phyloP scores from a whole-genome alignment of 2,113 vertebrate genomes.

The Crotalus helleri region DNA sequence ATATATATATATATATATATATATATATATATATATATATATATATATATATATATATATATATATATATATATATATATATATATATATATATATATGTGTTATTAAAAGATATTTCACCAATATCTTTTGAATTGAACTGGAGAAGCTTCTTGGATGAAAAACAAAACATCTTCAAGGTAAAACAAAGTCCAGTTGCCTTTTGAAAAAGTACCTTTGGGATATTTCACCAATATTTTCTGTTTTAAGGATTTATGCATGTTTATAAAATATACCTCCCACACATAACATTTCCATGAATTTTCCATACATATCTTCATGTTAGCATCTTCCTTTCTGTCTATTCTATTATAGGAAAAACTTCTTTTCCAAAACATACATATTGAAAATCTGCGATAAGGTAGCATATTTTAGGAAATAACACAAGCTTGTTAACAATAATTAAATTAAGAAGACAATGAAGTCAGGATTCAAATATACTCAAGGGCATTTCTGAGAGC shows the following conservation, averaged over 20 bases:
- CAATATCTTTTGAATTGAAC: too few species aligned
- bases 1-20: too few species aligned
- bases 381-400: constrained; percentile 1
- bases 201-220: too few species aligned
- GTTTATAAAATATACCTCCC: background rate
- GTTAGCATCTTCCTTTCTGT: constrained; percentile 27
- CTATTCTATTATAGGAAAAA: constrained; percentile 13
- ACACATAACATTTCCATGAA: background rate
- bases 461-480: constrained; percentile 44
- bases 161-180: too few species aligned
- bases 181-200: too few species aligned
- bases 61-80: too few species aligned
- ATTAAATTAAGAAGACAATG: constrained; percentile 50
- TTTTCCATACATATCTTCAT: background rate
- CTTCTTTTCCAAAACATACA: background rate
- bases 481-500: constrained; percentile 25
- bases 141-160: too few species aligned
- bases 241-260: background rate
- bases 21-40: too few species aligned
- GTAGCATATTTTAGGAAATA: constrained; percentile 29
- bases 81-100: too few species aligned
- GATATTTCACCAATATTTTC: background rate
- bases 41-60: too few species aligned
- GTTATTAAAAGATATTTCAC: background rate
- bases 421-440: constrained; percentile 36